phyloP scores from a whole-genome alignment of 1,140 invertebrate genomes.

The Heterodera carotae region DNA sequence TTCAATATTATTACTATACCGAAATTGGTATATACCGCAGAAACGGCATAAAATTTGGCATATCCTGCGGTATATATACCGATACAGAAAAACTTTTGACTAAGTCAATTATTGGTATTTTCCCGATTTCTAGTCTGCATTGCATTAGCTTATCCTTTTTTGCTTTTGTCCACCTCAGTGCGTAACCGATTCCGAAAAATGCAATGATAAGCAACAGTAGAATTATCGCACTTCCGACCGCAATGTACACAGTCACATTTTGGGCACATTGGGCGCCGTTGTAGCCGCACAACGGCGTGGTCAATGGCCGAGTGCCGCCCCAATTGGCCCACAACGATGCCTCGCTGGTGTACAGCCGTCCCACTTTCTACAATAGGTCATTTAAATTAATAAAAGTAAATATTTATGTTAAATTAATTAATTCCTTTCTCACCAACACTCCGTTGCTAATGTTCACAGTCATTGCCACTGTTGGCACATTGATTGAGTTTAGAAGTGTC shows the following conservation, averaged over 20 bases:
- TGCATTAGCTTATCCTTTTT: neutral
- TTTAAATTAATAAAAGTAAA: neutral
- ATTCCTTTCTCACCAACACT: constrained; percentile 30
- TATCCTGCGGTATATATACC: no score
- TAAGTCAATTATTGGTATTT: no score
- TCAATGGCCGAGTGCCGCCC: constrained; percentile 31
- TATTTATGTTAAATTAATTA: neutral
- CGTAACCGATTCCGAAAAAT: constrained; percentile 28
- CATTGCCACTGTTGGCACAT: constrained; percentile 26
- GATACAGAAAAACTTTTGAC: neutral
- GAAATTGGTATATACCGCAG: no score
- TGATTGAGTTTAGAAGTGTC: constrained; percentile 16
- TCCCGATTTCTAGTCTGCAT: no score
- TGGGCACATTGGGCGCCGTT: constrained; percentile 27
- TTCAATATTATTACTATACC: no score
- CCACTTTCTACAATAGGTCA: neutral
- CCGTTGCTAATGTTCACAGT: constrained; percentile 34
- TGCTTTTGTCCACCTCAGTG: constrained; percentile 29
- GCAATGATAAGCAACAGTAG: constrained; percentile 29
- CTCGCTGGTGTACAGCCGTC: constrained; percentile 37
- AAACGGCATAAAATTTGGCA: no score
- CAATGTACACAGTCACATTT: constrained; percentile 36
- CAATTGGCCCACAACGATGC: constrained; percentile 42
- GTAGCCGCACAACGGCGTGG: constrained; percentile 43
- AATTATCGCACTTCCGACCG: constrained; percentile 33